These are phyloP conservation scores for Psophia crepitans DNA, from an alignment of 2,113 vertebrate species.

Conservation along the genomic window DNA sequence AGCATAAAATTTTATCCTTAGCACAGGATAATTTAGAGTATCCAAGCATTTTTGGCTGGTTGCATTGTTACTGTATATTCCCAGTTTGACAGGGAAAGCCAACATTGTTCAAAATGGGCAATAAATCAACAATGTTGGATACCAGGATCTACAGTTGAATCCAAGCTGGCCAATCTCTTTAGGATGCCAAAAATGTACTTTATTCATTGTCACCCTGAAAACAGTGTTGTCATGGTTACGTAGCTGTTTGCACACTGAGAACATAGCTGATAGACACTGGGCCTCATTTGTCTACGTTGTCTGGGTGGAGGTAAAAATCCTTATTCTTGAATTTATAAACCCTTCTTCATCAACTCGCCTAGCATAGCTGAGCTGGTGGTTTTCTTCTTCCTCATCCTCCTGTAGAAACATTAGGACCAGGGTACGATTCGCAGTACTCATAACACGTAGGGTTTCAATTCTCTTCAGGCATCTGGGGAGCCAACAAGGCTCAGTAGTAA, in stretches of 20 bases:
- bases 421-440: neutral
- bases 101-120: neutral
- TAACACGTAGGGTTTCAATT: accelerated
- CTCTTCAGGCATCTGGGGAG: neutral
- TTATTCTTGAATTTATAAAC: neutral
- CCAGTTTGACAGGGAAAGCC: slow-evolving; percentile 19
- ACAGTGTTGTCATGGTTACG: neutral
- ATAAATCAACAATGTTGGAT: neutral
- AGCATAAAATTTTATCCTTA: neutral
- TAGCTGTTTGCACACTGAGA: neutral
- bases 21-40: neutral
- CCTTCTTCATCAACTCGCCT: neutral
- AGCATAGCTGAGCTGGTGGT: neutral
- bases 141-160: neutral
- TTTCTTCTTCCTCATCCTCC: neutral
- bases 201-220: neutral
- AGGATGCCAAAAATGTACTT: slow-evolving; percentile 1
- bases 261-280: neutral
- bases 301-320: neutral
- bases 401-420: neutral
- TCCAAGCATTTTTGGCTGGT: slow-evolving; percentile 12
- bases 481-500: accelerated
- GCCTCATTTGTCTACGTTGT: neutral
- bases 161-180: neutral
- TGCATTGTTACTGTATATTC: slow-evolving; percentile 3